Evolutionary conservation across 2,888 invertebrate species (phyloP), one percentile per base, ranked within the genome.

Genomic region (Pterostichus madidus): DNA sequence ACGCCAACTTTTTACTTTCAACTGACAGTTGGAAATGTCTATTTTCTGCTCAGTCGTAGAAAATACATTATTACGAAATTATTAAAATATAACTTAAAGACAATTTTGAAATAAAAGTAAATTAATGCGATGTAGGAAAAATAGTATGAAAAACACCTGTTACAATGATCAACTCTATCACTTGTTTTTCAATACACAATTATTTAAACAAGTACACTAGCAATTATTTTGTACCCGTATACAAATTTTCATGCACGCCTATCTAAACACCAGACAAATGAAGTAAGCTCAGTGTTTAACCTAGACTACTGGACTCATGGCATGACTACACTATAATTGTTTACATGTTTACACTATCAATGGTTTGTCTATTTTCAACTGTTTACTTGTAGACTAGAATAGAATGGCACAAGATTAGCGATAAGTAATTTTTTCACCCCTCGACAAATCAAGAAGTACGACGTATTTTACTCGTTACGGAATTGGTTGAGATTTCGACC

Each of bases 401-500:
- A 71, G 13, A 15, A 17, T 7, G 32, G 11, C 6, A 10, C 31
- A 59, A 59, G n/a, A 49, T n/a, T 49, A 46, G 10, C 46, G 11
- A 46, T 35, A 53, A 53, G 53, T 56, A 2, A 10, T 56, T 6
- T 56, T 64, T 32, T 10, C 68, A 44, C 17, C 68, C 68, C 44
- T 71, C 64, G 39, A 49, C 35, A 64, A 35, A 64, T 64, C 59
- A 64, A 39, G 13, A 35, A 39, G 4, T 35, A 35, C 11, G 39
- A 44, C 44, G 68, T 44, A 13, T 13, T 46, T 10, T 44, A 6
- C 17, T 8, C 11, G 46, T 39, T 46, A 61, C 24, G 17, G 44
- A 44, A 78, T 61, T 78, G 78, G 78, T 61, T n/a, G 15, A 61
- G 15, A 17, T 13, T 8, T 53, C 44, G 44, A 17, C 78, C 78